Conservation (phyloP, 2,797 vertebrate species). For the Microcaecilia unicolor region DNA sequence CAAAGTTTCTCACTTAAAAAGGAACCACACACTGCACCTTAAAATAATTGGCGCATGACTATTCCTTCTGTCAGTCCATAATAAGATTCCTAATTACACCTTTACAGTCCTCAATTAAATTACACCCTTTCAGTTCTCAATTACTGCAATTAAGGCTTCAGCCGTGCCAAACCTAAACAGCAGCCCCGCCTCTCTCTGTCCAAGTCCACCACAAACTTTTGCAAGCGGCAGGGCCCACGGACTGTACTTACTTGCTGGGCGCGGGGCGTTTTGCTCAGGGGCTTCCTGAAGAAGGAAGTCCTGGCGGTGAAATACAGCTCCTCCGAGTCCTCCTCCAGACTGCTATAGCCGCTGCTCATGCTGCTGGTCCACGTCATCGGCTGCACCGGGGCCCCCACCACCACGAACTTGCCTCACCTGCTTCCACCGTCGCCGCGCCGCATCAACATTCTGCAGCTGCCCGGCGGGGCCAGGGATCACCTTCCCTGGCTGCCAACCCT, state of each 20-base stretch:
- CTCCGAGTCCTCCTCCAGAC: constrained; percentile 90
- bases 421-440: constrained; percentile 9
- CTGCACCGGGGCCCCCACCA: neutral
- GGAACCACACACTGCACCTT: no score
- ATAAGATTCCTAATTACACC: no score
- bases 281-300: constrained; percentile 88
- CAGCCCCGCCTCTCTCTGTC: neutral
- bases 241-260: constrained; percentile 50
- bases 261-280: constrained; percentile 56
- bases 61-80: no score
- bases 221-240: no score
- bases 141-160: no score
- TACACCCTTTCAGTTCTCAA: no score
- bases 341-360: constrained; percentile 98
- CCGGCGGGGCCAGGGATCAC: constrained; percentile 20
- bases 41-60: no score
- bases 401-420: no score
- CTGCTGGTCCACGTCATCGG: constrained; percentile 83
- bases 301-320: constrained; percentile 93
- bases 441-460: constrained; percentile 6
- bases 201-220: neutral
- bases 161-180: no score
- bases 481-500: neutral
- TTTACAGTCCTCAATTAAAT: no score
- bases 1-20: no score